Evolutionary conservation across 2,113 vertebrate genomes (phyloP).

Genomic region (Pangasianodon hypophthalmus): DNA sequence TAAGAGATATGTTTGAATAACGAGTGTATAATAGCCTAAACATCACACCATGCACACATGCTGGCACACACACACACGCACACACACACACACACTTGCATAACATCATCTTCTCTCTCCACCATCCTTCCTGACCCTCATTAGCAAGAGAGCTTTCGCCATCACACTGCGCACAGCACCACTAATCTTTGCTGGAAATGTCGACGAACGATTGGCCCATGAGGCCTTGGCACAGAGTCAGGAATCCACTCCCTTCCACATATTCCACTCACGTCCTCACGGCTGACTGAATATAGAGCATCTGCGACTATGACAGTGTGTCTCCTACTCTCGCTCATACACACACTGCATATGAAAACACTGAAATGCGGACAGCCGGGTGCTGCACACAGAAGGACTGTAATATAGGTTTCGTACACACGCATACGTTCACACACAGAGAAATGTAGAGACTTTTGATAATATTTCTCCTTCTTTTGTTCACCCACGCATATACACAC

Average conservation of each 20-base stretch:
- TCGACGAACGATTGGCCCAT: slow-evolving; percentile 41
- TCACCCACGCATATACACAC: background rate
- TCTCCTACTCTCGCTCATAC: background rate
- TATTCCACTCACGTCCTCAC: slow-evolving; percentile 52
- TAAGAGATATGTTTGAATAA: background rate
- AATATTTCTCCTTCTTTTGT: background rate
- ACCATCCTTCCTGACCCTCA: slow-evolving; percentile 46
- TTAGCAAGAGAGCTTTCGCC: slow-evolving; percentile 39
- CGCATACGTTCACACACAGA: background rate
- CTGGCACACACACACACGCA: background rate
- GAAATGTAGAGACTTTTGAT: background rate
- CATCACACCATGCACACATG: background rate
- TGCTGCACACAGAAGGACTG: background rate
- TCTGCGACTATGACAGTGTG: slow-evolving; percentile 33
- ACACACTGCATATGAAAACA: background rate
- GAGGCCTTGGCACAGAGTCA: slow-evolving; percentile 45
- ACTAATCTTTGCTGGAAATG: slow-evolving; percentile 50
- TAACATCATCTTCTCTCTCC: background rate
- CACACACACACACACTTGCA: background rate
- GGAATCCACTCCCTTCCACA: slow-evolving; percentile 33
- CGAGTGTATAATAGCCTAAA: background rate
- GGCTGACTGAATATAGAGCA: slow-evolving; percentile 49
- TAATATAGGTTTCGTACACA: background rate
- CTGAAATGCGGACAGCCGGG: background rate
- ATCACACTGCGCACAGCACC: slow-evolving; percentile 30